These are phyloP conservation scores for Atopsyche davidsoni DNA, from an alignment of 1,140 invertebrate genomes.

Conservation along the genomic window DNA sequence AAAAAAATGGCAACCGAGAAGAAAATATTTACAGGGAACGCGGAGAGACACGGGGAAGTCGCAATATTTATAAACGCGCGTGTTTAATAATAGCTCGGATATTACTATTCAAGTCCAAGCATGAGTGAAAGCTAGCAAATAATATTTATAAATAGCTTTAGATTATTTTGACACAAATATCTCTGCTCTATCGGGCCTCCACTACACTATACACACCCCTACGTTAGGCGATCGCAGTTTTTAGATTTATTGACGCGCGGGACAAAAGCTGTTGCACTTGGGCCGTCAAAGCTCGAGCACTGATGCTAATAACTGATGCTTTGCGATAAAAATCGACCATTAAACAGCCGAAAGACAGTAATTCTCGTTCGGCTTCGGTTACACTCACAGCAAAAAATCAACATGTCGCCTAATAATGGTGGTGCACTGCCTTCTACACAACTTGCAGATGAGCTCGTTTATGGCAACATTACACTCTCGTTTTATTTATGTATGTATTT, in stretches of 20 bases:
- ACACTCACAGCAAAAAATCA: slow-evolving; percentile 49
- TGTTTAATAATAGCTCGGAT: slow-evolving; percentile 48
- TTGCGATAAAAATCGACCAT: slow-evolving; percentile 7
- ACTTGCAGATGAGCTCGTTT: too few relatives aligned
- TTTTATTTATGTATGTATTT: too few relatives aligned
- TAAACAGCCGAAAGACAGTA: slow-evolving; percentile 40
- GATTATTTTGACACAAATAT: slow-evolving; percentile 49
- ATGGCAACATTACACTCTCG: too few relatives aligned
- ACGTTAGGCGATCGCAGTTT: slow-evolving; percentile 34
- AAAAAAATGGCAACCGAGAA: slow-evolving; percentile 45
- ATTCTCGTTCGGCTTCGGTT: slow-evolving; percentile 48
- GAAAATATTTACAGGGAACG: slow-evolving; percentile 20
- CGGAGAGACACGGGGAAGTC: slow-evolving; percentile 38
- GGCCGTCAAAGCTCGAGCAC: slow-evolving; percentile 2
- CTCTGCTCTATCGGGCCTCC: slow-evolving; percentile 39
- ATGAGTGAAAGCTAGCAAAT: slow-evolving; percentile 50
- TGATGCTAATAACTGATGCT: slow-evolving; percentile 6
- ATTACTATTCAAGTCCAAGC: slow-evolving; percentile 50
- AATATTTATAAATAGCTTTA: slow-evolving; percentile 51
- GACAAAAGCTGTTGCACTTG: slow-evolving; percentile 6
- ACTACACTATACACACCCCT: slow-evolving; percentile 45
- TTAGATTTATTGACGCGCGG: slow-evolving; percentile 10
- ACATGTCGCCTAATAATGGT: slow-evolving; percentile 43
- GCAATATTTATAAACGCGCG: slow-evolving; percentile 51
- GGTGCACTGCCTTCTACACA: slow-evolving; percentile 20